These are phyloP conservation scores for Drosophila chauvacae DNA, from an alignment of 1,140 invertebrate genomes.

Conservation along the genomic window DNA sequence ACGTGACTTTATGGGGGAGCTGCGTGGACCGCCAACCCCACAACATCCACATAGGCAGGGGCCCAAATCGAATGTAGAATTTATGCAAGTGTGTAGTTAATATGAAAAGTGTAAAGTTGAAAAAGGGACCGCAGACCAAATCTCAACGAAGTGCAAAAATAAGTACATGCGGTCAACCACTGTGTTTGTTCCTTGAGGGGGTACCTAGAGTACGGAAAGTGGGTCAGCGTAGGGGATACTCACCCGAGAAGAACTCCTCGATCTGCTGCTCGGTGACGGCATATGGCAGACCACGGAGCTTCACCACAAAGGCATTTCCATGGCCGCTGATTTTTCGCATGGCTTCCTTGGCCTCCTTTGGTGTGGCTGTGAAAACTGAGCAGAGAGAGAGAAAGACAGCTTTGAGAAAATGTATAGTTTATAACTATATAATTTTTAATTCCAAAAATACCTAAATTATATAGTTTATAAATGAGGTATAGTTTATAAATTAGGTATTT, in stretches of 20 bases:
- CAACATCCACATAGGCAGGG: conserved; percentile 28
- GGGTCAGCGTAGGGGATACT: conserved; percentile 26
- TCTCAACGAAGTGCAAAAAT: conserved; percentile 40
- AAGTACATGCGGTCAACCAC: conserved; percentile 49
- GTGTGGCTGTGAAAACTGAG: conserved; percentile 76
- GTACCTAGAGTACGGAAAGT: conserved; percentile 6
- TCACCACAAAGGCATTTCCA: conserved; percentile 76
- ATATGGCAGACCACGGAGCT: conserved; percentile 81
- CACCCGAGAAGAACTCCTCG: conserved; percentile 83
- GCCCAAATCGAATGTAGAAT: conserved; percentile 23
- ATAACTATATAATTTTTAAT: not conserved
- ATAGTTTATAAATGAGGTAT: not conserved
- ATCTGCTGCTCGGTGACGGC: conserved; percentile 80
- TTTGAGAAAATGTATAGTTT: not conserved
- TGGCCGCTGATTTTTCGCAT: conserved; percentile 78
- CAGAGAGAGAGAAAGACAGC: not conserved
- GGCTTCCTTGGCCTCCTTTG: conserved; percentile 79
- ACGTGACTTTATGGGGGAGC: conserved; percentile 28
- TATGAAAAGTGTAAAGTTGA: conserved; percentile 43
- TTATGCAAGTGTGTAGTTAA: conserved; percentile 38
- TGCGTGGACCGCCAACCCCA: conserved; percentile 14
- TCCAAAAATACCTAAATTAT: no score
- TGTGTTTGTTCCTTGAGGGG: conserved; percentile 27
- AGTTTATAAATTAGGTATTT: not conserved
- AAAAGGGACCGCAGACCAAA: conserved; percentile 32